Base-by-base conservation (phyloP, 2,797 vertebrate species). In the Petrocephalus schoutedeni region DNA sequence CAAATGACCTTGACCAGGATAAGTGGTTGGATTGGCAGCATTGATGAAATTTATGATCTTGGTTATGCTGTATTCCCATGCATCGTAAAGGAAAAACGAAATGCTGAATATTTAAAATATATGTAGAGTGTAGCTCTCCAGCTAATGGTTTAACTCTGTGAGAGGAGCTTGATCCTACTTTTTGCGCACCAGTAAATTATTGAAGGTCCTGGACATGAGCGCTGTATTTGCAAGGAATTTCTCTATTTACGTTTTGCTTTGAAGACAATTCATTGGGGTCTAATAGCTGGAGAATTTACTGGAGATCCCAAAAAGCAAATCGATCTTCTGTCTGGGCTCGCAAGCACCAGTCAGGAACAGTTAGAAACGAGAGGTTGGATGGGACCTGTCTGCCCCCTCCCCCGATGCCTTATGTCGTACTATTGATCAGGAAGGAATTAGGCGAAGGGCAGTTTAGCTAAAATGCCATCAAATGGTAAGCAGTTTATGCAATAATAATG, bases 401-500 rank as follows among this genome's bases (percentile, higher is more conserved):
- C 85, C 51, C 86, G 10, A 88, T 87, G 85, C 89, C 89, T 86
- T 91, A 86, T 90, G 86, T 87, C 85, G 89, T 89, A 36, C 59
- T 92, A 92, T 92, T 89, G 91, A 93, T 93, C 90, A 88, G 87
- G 85, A 87, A 90, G 85, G 91, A 90, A 91, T 90, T 90, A 88
- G 87, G 61, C 89, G 91, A 92, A 91, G 89, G 91, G 90, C 92
- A 91, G 90, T 58, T 85, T 85, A 85, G 84, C 84, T 93, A 93
- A 82, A 91, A 89, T 93, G 91, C 90, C 88, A 92, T 93, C 91
- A 90, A 91, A 91, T 91, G 90, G 91, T 93, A 89, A 88, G 89
- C 32, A 54, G 90, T 90, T 84, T 89, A 28, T 85, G 87, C 87
- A 89, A 89, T 88, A 88, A 87, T 82, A 74, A 57, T 87, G 64